phyloP scores from a whole-genome alignment of 2,888 invertebrate genomes.

The Drosophila tripunctata region DNA sequence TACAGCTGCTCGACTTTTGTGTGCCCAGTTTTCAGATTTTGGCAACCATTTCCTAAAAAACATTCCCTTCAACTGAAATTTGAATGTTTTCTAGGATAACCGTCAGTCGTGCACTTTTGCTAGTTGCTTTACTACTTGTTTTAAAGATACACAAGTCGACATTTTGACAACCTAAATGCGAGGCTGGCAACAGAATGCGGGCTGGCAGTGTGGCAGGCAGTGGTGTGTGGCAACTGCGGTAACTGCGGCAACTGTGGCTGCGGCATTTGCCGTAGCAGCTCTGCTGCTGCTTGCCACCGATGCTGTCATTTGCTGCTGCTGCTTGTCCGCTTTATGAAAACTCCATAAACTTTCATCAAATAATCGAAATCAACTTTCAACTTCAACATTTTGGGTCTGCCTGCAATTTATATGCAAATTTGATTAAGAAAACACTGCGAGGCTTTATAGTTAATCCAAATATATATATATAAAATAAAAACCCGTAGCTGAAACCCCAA shows the following conservation, averaged over 20 bases:
- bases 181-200: constrained; percentile 40
- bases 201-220: constrained; percentile 26
- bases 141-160: constrained; percentile 74
- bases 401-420: constrained; percentile 77
- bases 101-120: not conserved
- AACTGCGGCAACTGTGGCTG: not conserved
- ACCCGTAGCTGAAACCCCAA: too few species aligned
- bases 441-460: constrained; percentile 34
- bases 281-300: too few species aligned
- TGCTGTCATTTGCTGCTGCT: not conserved
- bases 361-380: constrained; percentile 74
- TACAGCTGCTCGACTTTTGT: too few species aligned
- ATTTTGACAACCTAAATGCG: constrained; percentile 68
- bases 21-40: too few species aligned
- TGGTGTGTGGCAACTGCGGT: constrained; percentile 14
- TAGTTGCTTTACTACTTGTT: constrained; percentile 19
- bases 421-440: constrained; percentile 71
- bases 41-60: too few species aligned
- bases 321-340: constrained; percentile 43
- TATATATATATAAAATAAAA: too few species aligned
- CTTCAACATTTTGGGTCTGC: constrained; percentile 44
- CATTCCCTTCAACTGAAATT: not conserved
- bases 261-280: constrained; percentile 3
- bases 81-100: constrained; percentile 6
- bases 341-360: constrained; percentile 72